A percentile compares a stretch with the other conserved stretches of the same genome.
Evolutionary conservation across 2,888 invertebrate species (phyloP).

Genomic region (Scrobipalpa costella): DNA sequence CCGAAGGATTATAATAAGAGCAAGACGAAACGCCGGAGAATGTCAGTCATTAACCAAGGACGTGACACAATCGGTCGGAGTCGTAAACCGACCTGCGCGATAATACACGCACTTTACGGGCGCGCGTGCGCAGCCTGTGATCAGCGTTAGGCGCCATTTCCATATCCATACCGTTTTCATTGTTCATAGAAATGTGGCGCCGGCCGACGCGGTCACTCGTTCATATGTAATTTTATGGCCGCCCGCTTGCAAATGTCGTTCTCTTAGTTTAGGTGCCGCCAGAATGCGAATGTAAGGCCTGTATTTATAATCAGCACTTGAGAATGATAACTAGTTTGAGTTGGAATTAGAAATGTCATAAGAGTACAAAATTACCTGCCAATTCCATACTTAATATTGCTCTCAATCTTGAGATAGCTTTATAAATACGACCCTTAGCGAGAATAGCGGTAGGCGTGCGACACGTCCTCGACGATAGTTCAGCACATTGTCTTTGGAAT

Average conservation of each 20-base stretch:
- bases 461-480: conserved; percentile 47
- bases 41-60: conserved; percentile 51
- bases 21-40: conserved; percentile 33
- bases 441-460: conserved; percentile 35
- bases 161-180: conserved; percentile 61
- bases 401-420: no score
- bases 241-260: conserved; percentile 59
- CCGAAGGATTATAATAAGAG: background rate
- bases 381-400: no score
- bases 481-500: conserved; percentile 49
- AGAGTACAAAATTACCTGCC: no score
- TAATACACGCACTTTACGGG: conserved; percentile 54
- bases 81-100: conserved; percentile 50
- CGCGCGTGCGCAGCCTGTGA: conserved; percentile 68
- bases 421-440: no score
- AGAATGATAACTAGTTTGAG: no score
- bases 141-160: conserved; percentile 70
- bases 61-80: conserved; percentile 50
- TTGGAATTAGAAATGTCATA: no score
- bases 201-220: conserved; percentile 55
- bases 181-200: conserved; percentile 78
- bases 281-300: conserved; percentile 65
- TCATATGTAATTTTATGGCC: conserved; percentile 72
- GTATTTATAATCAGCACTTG: no score
- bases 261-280: conserved; percentile 55